Conservation (phyloP, 2,113 vertebrate species). For the Tauraco erythrolophus region DNA sequence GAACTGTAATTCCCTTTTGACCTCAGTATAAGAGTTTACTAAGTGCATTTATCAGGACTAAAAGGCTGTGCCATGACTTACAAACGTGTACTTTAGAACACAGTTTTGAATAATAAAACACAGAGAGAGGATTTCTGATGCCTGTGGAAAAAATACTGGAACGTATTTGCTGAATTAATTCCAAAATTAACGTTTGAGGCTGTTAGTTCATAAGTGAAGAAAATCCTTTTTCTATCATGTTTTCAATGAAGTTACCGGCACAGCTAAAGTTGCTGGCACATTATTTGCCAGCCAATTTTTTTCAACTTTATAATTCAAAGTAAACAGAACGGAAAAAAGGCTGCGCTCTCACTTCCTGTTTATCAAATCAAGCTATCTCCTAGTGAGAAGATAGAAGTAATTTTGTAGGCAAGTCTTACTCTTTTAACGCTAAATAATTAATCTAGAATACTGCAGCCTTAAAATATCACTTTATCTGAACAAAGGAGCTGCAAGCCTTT, state of each 20-base stretch:
- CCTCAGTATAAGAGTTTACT: neutral
- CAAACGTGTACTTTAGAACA: neutral
- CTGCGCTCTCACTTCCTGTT: slow-evolving; percentile 71
- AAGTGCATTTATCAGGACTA: neutral
- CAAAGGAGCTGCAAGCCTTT: slow-evolving; percentile 10
- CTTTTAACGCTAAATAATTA: slow-evolving; percentile 37
- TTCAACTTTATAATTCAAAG: slow-evolving; percentile 34
- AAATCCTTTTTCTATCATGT: neutral
- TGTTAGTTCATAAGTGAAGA: neutral
- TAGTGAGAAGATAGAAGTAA: slow-evolving; percentile 17
- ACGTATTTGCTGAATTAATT: neutral
- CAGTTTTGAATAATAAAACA: neutral
- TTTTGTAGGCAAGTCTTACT: slow-evolving; percentile 12
- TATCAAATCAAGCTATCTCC: slow-evolving; percentile 35
- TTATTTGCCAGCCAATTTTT: slow-evolving; percentile 22
- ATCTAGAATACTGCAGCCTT: neutral
- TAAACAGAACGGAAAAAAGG: slow-evolving; percentile 29
- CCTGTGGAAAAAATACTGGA: neutral
- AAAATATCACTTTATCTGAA: neutral
- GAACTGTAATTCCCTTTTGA: neutral
- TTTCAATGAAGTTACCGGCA: slow-evolving; percentile 23
- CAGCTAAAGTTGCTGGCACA: slow-evolving; percentile 5
- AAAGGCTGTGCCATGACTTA: neutral
- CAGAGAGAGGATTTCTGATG: neutral
- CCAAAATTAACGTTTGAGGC: neutral